A percentile compares a stretch with the other conserved stretches of the same genome.
phyloP scores from a whole-genome alignment of 2,888 invertebrate species.

The Epirrhoe tristata region DNA sequence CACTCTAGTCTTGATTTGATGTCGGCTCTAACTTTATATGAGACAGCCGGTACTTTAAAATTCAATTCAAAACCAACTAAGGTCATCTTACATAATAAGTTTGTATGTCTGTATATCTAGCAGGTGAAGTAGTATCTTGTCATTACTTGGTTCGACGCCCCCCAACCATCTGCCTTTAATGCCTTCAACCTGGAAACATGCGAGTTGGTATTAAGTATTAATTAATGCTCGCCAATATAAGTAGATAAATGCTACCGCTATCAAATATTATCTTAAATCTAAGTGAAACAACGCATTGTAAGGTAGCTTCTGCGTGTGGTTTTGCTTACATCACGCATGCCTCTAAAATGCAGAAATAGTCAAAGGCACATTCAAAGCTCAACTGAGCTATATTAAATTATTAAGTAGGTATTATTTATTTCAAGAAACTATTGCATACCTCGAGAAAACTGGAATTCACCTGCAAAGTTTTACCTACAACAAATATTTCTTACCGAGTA shows the following conservation, averaged over 20 bases:
- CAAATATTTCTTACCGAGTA: neutral
- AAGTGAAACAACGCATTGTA: no score
- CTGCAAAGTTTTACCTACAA: neutral
- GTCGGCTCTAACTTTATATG: no score
- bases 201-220: neutral
- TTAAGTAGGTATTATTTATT: no score
- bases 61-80: neutral
- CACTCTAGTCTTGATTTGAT: no score
- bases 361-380: no score
- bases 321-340: no score
- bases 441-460: neutral
- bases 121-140: neutral
- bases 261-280: neutral
- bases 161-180: neutral
- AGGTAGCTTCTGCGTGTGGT: no score
- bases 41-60: neutral
- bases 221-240: neutral
- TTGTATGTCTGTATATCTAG: neutral
- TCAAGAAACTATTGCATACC: no score
- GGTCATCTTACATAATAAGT: neutral
- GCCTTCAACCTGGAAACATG: neutral
- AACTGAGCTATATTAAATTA: no score
- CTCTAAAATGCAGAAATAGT: no score
- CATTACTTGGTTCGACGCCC: neutral
- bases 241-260: neutral